These are phyloP conservation scores for Aphelenchoides fujianensis DNA, from an alignment of 1,140 invertebrate species.

Conservation along the genomic window DNA sequence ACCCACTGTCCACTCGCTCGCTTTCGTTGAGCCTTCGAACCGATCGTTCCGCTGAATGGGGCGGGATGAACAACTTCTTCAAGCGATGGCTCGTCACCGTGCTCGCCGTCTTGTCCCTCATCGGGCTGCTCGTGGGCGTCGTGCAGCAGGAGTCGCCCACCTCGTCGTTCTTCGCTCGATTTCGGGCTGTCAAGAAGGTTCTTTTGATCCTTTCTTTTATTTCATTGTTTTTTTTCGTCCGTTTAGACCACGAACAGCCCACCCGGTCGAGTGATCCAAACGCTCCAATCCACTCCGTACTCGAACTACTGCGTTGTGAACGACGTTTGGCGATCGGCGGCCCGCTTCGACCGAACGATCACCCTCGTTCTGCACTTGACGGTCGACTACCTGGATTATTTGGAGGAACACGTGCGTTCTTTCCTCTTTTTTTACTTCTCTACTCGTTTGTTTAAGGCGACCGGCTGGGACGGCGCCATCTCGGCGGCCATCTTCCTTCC, in stretches of 20 bases:
- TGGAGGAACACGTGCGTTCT: conserved; percentile 28
- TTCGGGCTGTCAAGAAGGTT: not conserved
- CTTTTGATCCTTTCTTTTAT: conserved; percentile 2
- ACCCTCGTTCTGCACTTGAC: conserved; percentile 27
- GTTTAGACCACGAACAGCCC: not conserved
- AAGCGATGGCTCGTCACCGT: not conserved
- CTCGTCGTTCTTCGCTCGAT: not conserved
- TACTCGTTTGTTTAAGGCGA: conserved; percentile 2
- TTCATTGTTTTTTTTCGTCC: conserved; percentile 11
- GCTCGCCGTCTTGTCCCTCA: not conserved
- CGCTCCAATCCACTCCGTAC: conserved; percentile 21
- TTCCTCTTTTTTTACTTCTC: not conserved
- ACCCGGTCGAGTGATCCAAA: not conserved
- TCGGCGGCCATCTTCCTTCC: conserved; percentile 29
- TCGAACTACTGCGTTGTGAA: conserved; percentile 24
- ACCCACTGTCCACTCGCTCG: no score
- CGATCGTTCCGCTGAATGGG: not conserved
- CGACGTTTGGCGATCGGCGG: conserved; percentile 21
- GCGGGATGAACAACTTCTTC: no score
- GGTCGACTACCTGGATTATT: conserved; percentile 27
- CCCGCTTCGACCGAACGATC: conserved; percentile 8
- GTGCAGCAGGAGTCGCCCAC: not conserved
- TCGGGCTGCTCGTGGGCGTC: not conserved
- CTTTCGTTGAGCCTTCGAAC: no score
- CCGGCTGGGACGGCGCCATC: conserved; percentile 27